Conservation (phyloP, 1,140 invertebrate genomes). For the Vollenhovia emeryi region DNA sequence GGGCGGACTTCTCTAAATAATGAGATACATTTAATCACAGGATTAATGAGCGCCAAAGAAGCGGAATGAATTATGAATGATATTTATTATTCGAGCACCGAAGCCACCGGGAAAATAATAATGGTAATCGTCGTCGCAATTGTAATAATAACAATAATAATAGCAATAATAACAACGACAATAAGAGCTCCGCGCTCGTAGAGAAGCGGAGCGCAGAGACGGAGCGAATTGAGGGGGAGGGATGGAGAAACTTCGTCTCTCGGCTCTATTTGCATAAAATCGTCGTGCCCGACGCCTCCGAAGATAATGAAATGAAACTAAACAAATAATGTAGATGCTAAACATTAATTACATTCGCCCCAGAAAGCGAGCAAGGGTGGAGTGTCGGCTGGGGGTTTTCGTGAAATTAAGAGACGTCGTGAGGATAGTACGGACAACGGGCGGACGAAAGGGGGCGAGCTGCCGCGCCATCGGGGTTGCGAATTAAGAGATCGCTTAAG, state of each 20-base stretch:
- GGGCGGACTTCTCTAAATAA: slow-evolving; percentile 74
- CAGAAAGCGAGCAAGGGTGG: slow-evolving; percentile 56
- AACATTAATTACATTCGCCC: slow-evolving; percentile 82
- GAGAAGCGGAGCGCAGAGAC: slow-evolving; percentile 33
- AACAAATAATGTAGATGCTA: slow-evolving; percentile 84
- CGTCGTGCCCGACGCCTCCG: slow-evolving; percentile 79
- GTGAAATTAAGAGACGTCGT: slow-evolving; percentile 69
- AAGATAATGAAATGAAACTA: slow-evolving; percentile 84
- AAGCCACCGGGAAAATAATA: slow-evolving; percentile 72
- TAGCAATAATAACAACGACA: slow-evolving; percentile 70
- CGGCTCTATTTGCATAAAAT: slow-evolving; percentile 83
- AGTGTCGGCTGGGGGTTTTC: slow-evolving; percentile 52
- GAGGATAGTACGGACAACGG: slow-evolving; percentile 41
- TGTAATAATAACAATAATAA: slow-evolving; percentile 64
- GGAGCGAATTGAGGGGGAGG: slow-evolving; percentile 60
- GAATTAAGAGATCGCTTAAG: slow-evolving; percentile 77
- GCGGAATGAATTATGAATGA: slow-evolving; percentile 82
- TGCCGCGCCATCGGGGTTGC: slow-evolving; percentile 56
- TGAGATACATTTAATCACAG: slow-evolving; percentile 81
- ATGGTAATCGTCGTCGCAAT: slow-evolving; percentile 71
- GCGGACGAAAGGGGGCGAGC: slow-evolving; percentile 41
- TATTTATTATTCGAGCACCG: slow-evolving; percentile 78
- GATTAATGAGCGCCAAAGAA: slow-evolving; percentile 81
- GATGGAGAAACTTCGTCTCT: slow-evolving; percentile 71
- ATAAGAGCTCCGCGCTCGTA: slow-evolving; percentile 52